Evolutionary conservation across 2,113 vertebrate genomes (phyloP).

Genomic region (Seriola aureovittata): DNA sequence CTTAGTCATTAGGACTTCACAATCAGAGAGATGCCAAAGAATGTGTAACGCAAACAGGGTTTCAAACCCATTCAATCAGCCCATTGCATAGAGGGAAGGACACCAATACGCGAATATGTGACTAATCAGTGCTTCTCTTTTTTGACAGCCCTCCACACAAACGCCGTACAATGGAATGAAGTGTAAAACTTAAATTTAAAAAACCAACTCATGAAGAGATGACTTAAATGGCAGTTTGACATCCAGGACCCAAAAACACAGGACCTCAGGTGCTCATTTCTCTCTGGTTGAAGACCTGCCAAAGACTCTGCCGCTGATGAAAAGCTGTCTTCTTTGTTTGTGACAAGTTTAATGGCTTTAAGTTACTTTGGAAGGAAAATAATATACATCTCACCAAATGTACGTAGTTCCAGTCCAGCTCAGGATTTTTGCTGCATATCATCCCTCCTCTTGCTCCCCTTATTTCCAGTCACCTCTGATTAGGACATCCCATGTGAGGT

Average conservation of each 20-base stretch:
- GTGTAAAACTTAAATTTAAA: not conserved
- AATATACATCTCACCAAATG: not conserved
- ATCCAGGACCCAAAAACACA: not conserved
- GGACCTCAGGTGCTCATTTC: not conserved
- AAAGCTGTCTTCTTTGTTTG: not conserved
- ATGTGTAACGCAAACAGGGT: conserved; percentile 3
- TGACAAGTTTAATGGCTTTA: not conserved
- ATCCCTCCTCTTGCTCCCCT: not conserved
- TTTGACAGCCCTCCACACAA: not conserved
- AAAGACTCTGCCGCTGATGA: not conserved
- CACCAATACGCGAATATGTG: not conserved
- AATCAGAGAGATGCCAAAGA: conserved; percentile 8
- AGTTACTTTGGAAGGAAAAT: not conserved
- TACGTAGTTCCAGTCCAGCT: not conserved
- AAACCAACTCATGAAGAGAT: conserved; percentile 8
- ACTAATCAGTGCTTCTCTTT: not conserved
- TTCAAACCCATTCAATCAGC: conserved; percentile 26
- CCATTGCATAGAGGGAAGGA: conserved; percentile 11
- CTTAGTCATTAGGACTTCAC: conserved; percentile 11
- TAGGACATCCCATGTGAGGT: conserved; percentile 9
- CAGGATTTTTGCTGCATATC: not conserved
- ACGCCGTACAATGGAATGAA: not conserved
- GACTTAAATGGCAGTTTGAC: not conserved
- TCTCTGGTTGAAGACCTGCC: not conserved
- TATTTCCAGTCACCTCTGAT: conserved; percentile 1